These are phyloP conservation scores for Drosophila orosa DNA, from an alignment of 1,140 invertebrate species.

Conservation along the genomic window DNA sequence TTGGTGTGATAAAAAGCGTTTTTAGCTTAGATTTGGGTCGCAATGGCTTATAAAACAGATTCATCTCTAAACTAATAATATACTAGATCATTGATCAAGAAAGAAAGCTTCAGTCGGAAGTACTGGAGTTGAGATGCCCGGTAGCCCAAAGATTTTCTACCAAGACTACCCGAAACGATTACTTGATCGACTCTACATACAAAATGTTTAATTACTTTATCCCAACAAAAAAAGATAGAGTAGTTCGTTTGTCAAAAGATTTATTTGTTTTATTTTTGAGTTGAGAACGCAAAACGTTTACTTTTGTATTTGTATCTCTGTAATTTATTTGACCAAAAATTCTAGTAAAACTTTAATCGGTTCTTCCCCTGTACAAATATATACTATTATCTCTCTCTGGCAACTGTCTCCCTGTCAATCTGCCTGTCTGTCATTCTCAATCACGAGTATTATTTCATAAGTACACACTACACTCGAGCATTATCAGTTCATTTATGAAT, in stretches of 20 bases:
- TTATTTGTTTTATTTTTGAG: too few species aligned
- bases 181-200: too few species aligned
- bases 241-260: too few species aligned
- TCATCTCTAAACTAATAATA: not conserved
- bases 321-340: not conserved
- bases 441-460: slow-evolving; percentile 37
- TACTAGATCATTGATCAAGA: not conserved
- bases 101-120: not conserved
- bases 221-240: too few species aligned
- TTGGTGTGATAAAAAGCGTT: not conserved
- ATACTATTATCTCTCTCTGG: slow-evolving; percentile 7
- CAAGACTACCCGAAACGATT: too few species aligned
- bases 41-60: too few species aligned
- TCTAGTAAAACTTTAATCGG: not conserved
- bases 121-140: not conserved
- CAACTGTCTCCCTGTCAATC: slow-evolving; percentile 44
- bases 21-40: slow-evolving; percentile 1
- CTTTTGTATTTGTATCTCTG: not conserved
- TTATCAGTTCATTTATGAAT: slow-evolving; percentile 52
- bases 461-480: slow-evolving; percentile 23
- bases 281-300: not conserved
- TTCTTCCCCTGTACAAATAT: not conserved
- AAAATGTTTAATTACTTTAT: too few species aligned
- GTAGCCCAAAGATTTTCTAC: too few species aligned
- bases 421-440: slow-evolving; percentile 41